Percentiles rank a stretch among this genome's conserved stretches.
phyloP scores from a whole-genome alignment of 2,113 vertebrate genomes.

The Engystomops pustulosus region DNA sequence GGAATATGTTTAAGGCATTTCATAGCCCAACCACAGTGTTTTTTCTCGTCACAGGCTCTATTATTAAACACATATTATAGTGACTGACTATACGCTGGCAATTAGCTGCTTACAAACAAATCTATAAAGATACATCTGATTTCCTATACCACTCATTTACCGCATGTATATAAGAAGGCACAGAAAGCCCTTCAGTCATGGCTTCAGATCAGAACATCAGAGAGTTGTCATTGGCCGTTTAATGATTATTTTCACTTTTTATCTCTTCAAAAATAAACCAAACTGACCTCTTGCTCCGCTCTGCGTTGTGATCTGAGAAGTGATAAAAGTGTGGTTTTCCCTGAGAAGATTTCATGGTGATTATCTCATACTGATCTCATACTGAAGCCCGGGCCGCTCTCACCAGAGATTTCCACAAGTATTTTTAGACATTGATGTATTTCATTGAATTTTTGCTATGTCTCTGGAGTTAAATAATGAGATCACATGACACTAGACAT shows the following conservation, averaged over 20 bases:
- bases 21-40: constrained; percentile 4
- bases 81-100: constrained; percentile 12
- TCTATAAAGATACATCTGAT: constrained; percentile 18
- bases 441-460: neutral
- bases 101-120: constrained; percentile 18
- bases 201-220: neutral
- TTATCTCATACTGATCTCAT: neutral
- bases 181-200: too few relatives aligned
- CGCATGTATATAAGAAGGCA: too few relatives aligned
- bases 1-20: constrained; percentile 37
- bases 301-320: neutral
- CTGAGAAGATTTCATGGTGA: neutral
- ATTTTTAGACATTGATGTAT: constrained; percentile 26
- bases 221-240: neutral
- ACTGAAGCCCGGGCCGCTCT: too few relatives aligned
- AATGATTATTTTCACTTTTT: neutral
- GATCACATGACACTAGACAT: neutral
- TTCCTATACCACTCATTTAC: neutral
- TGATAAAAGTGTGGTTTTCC: neutral
- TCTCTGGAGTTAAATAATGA: constrained; percentile 24
- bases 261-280: neutral
- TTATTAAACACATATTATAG: constrained; percentile 35
- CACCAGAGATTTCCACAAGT: neutral
- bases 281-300: neutral
- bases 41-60: neutral